Evolutionary conservation across 2,797 vertebrate species (phyloP).

Genomic region (Spea hammondii): DNA sequence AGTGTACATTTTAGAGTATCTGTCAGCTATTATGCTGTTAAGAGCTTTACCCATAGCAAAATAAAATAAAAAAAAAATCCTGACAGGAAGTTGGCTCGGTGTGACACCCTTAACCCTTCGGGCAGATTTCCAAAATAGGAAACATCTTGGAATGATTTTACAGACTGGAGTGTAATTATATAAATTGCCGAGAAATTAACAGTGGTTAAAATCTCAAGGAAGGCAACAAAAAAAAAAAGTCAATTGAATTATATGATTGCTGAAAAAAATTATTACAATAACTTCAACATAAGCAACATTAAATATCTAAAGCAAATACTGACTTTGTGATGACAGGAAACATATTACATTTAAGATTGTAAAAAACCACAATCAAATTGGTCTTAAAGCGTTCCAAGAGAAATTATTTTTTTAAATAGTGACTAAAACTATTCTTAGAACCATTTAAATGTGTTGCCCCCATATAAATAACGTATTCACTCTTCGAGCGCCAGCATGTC

Average conservation of each 20-base stretch:
- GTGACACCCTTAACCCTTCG: slow-evolving; percentile 21
- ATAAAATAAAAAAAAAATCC: not conserved
- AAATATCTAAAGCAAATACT: not conserved
- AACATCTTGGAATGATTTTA: slow-evolving; percentile 36
- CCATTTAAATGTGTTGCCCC: no score
- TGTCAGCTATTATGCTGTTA: slow-evolving; percentile 3
- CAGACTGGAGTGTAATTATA: slow-evolving; percentile 21
- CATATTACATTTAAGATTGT: not conserved
- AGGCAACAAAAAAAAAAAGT: slow-evolving; percentile 9
- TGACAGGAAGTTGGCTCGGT: slow-evolving; percentile 17
- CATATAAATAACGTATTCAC: no score
- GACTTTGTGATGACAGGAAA: slow-evolving; percentile 3
- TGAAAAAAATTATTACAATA: not conserved
- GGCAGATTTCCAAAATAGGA: slow-evolving; percentile 17
- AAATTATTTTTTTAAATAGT: not conserved
- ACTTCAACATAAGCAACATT: not conserved
- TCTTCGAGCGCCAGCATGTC: no score
- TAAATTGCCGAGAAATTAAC: slow-evolving; percentile 31
- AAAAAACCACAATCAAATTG: not conserved
- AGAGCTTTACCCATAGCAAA: not conserved
- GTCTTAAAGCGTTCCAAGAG: not conserved
- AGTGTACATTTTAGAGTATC: not conserved
- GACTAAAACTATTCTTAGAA: no score
- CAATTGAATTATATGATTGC: not conserved
- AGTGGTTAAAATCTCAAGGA: slow-evolving; percentile 28